Evolutionary conservation across 2,888 invertebrate genomes (phyloP).

Genomic region (Parnassius apollo): DNA sequence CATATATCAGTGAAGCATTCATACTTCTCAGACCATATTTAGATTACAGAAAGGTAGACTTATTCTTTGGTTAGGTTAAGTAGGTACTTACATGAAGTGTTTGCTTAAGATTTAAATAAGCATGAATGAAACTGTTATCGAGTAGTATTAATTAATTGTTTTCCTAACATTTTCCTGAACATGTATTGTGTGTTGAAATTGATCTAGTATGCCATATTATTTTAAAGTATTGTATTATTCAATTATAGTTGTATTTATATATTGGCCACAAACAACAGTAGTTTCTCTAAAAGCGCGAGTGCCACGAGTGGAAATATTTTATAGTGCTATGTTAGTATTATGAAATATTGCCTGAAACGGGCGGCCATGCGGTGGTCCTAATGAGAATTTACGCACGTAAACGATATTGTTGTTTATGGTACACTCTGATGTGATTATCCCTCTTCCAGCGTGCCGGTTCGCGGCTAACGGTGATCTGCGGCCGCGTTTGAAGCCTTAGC

Average conservation of each 20-base stretch:
- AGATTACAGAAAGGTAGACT: no score
- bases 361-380: conserved; percentile 36
- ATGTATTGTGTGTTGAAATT: no score
- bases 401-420: conserved; percentile 55
- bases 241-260: no score
- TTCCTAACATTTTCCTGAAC: background rate
- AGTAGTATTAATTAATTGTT: background rate
- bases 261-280: conserved; percentile 11
- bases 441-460: background rate
- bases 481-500: background rate
- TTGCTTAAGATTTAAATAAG: background rate
- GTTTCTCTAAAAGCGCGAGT: conserved; percentile 29
- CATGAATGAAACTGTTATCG: background rate
- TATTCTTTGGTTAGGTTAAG: no score
- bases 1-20: no score
- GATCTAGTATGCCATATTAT: no score
- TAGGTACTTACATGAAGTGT: no score
- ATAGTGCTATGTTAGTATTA: conserved; percentile 65
- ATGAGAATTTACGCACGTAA: conserved; percentile 61
- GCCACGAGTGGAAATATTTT: conserved; percentile 49
- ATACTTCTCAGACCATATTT: no score
- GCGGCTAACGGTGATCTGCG: background rate
- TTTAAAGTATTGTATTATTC: no score
- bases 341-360: conserved; percentile 50
- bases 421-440: conserved; percentile 28